Evolutionary conservation across 2,888 invertebrate species (phyloP).

Genomic region (Melanostoma mellinum): DNA sequence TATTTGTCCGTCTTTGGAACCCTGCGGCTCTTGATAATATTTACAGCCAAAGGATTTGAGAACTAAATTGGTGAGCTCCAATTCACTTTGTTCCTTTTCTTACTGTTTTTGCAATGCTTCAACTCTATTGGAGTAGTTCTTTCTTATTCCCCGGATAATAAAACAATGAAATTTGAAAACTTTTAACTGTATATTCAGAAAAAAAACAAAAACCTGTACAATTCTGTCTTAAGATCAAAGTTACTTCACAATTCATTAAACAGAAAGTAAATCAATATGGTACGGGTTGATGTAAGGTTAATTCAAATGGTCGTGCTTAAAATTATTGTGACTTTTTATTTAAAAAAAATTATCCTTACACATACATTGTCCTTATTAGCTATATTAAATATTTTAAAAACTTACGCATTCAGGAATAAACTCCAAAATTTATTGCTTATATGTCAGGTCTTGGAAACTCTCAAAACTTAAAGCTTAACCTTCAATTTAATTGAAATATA

Average conservation of each 20-base stretch:
- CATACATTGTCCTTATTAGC: background rate
- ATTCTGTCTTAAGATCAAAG: conserved; percentile 7
- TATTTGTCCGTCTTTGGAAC: too few species aligned
- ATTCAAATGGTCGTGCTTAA: conserved; percentile 12
- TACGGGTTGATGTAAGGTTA: conserved; percentile 8
- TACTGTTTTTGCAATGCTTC: too few species aligned
- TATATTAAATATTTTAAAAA: background rate
- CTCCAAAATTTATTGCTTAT: conserved; percentile 14
- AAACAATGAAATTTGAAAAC: background rate
- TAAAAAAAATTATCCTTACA: background rate
- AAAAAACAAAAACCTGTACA: conserved; percentile 16
- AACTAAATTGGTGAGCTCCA: too few species aligned
- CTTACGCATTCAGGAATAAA: conserved; percentile 5
- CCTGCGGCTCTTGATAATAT: too few species aligned
- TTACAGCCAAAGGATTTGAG: too few species aligned
- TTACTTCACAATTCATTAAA: background rate
- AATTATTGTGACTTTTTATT: background rate
- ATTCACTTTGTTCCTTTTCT: too few species aligned
- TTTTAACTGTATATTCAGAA: conserved; percentile 26
- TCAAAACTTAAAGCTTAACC: conserved; percentile 35
- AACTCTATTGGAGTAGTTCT: background rate
- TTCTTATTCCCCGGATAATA: too few species aligned
- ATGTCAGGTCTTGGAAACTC: conserved; percentile 65
- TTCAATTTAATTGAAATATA: too few species aligned
- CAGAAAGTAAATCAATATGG: background rate